phyloP scores from a whole-genome alignment of 2,113 vertebrate species.

The Canis aureus region DNA sequence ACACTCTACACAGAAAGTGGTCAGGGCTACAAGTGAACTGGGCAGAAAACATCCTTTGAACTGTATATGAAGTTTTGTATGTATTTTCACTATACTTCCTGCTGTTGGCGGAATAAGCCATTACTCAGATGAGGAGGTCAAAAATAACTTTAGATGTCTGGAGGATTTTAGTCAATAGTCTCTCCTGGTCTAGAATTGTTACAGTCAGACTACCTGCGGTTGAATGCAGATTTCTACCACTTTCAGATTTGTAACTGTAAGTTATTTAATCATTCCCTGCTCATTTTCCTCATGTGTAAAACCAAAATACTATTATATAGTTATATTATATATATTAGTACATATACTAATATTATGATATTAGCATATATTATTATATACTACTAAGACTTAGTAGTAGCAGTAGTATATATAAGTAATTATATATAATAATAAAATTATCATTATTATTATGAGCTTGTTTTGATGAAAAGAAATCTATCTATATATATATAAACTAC shows the following conservation, averaged over 20 bases:
- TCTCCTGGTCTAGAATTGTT: background rate
- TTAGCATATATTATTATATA: too few species aligned
- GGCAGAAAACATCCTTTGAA: background rate
- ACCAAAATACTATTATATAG: background rate
- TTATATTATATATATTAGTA: too few species aligned
- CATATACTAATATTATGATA: too few species aligned
- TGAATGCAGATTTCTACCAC: background rate
- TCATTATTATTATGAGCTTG: background rate
- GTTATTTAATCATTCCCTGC: background rate
- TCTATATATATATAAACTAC: background rate
- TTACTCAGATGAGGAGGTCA: background rate
- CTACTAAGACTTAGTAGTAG: too few species aligned
- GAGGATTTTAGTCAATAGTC: background rate
- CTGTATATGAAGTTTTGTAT: background rate
- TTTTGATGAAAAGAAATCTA: conserved; percentile 2
- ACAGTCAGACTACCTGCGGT: background rate
- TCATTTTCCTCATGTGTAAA: background rate
- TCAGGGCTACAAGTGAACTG: background rate
- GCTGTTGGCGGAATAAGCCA: background rate
- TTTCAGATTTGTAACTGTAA: background rate
- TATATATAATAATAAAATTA: too few species aligned
- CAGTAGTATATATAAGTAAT: too few species aligned
- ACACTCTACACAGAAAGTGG: background rate
- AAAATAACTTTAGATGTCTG: background rate
- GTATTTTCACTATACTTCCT: background rate